phyloP scores from a whole-genome alignment of 1,140 invertebrate species.

The Brachionus manjavacas region DNA sequence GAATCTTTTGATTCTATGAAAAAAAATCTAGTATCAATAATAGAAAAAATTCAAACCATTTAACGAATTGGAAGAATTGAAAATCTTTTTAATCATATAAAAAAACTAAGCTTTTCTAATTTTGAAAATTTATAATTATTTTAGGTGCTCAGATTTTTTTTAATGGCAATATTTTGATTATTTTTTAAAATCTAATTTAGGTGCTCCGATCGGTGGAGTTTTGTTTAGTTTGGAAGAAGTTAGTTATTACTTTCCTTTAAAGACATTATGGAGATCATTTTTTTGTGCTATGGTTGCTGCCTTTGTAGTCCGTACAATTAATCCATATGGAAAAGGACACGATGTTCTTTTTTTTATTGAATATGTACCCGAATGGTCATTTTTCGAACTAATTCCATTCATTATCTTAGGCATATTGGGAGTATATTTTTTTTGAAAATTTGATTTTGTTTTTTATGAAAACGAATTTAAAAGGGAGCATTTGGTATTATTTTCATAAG shows the following conservation, averaged over 20 bases:
- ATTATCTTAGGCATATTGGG: constrained; percentile 90
- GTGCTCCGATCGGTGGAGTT: constrained; percentile 78
- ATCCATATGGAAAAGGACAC: constrained; percentile 98
- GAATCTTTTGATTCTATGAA: too few species aligned
- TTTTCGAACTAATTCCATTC: constrained; percentile 94
- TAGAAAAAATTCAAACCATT: too few species aligned
- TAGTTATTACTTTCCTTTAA: constrained; percentile 97
- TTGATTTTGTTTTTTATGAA: not conserved
- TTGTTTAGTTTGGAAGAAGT: constrained; percentile 88
- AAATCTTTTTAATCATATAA: too few species aligned
- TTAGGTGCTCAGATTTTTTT: too few species aligned
- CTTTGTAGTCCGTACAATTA: constrained; percentile 90
- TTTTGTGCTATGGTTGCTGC: constrained; percentile 97
- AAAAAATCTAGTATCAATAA: too few species aligned
- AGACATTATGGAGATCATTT: constrained; percentile 97
- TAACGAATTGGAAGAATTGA: too few species aligned
- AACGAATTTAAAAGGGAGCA: constrained; percentile 62
- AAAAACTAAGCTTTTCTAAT: too few species aligned
- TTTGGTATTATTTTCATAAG: constrained; percentile 96
- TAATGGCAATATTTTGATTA: too few species aligned
- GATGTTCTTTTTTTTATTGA: constrained; percentile 96
- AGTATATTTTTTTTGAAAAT: not conserved
- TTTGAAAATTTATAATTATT: too few species aligned
- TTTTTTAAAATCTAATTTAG: not conserved
- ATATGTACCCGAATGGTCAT: constrained; percentile 97